These are phyloP conservation scores for Daphoenositta chrysoptera DNA, from an alignment of 2,113 vertebrate species.

Conservation along the genomic window DNA sequence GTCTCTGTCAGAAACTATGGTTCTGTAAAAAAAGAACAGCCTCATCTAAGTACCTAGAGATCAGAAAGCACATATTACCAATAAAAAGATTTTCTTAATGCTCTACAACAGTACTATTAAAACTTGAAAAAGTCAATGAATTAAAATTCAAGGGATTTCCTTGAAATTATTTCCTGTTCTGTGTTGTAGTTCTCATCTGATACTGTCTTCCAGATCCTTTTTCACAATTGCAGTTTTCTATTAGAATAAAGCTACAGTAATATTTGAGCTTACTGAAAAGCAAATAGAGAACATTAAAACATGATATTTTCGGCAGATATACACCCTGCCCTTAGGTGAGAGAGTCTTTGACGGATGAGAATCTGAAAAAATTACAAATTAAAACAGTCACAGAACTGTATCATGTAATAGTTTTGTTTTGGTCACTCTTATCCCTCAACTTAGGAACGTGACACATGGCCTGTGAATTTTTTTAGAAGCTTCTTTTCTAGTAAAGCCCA, in stretches of 20 bases:
- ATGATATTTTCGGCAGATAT: background rate
- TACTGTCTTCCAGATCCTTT: background rate
- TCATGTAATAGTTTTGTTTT: background rate
- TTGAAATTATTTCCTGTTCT: background rate
- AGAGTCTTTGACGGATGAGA: background rate
- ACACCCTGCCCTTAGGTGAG: background rate
- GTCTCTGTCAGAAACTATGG: background rate
- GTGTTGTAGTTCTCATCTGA: background rate
- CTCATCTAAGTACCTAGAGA: background rate
- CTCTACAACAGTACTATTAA: background rate
- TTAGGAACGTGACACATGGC: background rate
- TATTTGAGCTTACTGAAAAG: background rate
- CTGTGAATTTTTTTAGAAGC: background rate
- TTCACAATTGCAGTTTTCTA: background rate
- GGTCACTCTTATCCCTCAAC: background rate
- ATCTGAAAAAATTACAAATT: background rate
- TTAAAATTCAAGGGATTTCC: background rate
- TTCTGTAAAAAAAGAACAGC: background rate
- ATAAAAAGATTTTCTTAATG: background rate
- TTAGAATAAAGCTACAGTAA: background rate
- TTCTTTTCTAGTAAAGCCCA: background rate
- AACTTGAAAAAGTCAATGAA: background rate
- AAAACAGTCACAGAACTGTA: background rate
- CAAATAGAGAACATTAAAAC: background rate
- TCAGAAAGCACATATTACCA: background rate